phyloP scores from a whole-genome alignment of 2,113 vertebrate genomes.

The Chinchilla lanigera region DNA sequence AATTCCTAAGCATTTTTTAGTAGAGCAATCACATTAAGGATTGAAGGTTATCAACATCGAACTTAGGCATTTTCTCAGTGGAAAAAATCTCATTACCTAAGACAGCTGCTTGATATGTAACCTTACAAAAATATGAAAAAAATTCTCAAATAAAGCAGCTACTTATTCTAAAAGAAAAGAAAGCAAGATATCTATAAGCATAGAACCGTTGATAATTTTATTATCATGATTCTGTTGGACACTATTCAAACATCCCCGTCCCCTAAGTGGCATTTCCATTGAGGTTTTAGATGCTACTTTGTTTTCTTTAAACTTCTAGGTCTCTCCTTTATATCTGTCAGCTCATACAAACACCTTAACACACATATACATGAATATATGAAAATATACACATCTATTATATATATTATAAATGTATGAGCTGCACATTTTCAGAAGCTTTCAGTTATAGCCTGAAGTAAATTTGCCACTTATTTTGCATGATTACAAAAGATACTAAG shows the following conservation, averaged over 20 bases:
- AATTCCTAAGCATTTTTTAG: not conserved
- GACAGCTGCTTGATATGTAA: not conserved
- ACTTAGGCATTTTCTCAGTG: not conserved
- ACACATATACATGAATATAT: not conserved
- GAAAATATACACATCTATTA: not conserved
- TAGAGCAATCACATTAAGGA: not conserved
- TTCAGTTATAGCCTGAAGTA: not conserved
- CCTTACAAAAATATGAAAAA: not conserved
- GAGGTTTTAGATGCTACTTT: not conserved
- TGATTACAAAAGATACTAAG: not conserved
- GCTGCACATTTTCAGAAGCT: not conserved
- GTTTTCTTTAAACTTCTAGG: conserved; percentile 1
- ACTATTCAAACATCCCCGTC: not conserved
- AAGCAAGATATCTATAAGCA: not conserved
- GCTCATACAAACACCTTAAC: not conserved
- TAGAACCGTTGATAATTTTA: not conserved
- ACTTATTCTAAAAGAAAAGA: not conserved
- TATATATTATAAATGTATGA: not conserved
- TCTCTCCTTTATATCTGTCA: not conserved
- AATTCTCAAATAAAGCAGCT: not conserved
- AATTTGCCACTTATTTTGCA: not conserved
- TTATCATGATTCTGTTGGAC: not conserved
- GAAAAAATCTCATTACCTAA: not conserved
- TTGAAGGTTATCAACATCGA: not conserved
- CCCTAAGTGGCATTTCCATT: not conserved